Conservation (phyloP, 2,113 vertebrate genomes). For the Macaca fascicularis region T2T-MFA8v1.1 NC_088380.1:96315001-96315500, state of each 20-base stretch:
- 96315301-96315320: not conserved
- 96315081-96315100: not conserved
- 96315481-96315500: not conserved
- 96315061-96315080: slow-evolving; percentile 68
- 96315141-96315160: slow-evolving; percentile 64
- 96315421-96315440: not conserved
- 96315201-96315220: slow-evolving; percentile 66
- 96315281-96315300: not conserved
- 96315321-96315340: not conserved
- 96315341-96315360: not conserved
- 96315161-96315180: slow-evolving; percentile 65
- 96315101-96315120: slow-evolving; percentile 64
- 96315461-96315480: not conserved
- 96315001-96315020: slow-evolving; percentile 58
- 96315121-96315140: slow-evolving; percentile 62
- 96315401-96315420: not conserved
- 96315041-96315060: slow-evolving; percentile 48
- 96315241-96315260: not conserved
- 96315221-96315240: slow-evolving; percentile 52
- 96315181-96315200: slow-evolving; percentile 32
- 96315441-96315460: not conserved
- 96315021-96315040: not conserved
- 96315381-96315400: not conserved
- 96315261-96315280: not conserved
- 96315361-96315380: not conserved